Evolutionary conservation across 2,113 vertebrate species (phyloP).

Genomic region (Dendrocopos noguchii): DNA sequence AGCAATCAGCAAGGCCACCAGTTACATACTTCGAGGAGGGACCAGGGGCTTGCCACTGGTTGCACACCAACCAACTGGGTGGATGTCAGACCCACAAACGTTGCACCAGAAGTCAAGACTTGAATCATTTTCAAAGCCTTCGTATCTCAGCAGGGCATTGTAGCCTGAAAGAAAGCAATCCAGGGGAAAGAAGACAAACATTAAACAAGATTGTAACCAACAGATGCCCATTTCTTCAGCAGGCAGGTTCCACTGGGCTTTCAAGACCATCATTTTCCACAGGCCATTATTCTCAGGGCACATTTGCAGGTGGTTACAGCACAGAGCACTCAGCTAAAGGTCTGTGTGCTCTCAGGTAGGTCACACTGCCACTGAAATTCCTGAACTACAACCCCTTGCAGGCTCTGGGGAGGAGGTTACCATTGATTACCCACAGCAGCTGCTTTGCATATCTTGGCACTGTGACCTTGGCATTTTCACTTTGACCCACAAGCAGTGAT

Average conservation of each 20-base stretch:
- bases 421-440: neutral
- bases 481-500: neutral
- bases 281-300: neutral
- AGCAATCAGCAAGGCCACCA: neutral
- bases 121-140: conserved; percentile 95
- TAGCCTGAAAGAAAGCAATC: conserved; percentile 82
- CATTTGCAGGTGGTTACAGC: neutral
- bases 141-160: conserved; percentile 93
- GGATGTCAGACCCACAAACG: conserved; percentile 91
- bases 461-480: neutral
- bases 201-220: neutral
- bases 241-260: neutral
- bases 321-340: neutral
- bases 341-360: neutral
- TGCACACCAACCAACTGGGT: conserved; percentile 98
- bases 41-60: conserved; percentile 95
- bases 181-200: neutral
- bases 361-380: neutral
- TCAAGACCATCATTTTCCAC: neutral
- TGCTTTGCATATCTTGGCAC: neutral
- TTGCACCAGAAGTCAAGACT: conserved; percentile 97
- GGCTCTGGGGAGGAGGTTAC: neutral
- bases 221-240: neutral
- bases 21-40: conserved; percentile 88
- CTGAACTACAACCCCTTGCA: neutral